Evolutionary conservation across 2,797 vertebrate genomes (phyloP).

Genomic region (Peromyscus melanophrys): DNA sequence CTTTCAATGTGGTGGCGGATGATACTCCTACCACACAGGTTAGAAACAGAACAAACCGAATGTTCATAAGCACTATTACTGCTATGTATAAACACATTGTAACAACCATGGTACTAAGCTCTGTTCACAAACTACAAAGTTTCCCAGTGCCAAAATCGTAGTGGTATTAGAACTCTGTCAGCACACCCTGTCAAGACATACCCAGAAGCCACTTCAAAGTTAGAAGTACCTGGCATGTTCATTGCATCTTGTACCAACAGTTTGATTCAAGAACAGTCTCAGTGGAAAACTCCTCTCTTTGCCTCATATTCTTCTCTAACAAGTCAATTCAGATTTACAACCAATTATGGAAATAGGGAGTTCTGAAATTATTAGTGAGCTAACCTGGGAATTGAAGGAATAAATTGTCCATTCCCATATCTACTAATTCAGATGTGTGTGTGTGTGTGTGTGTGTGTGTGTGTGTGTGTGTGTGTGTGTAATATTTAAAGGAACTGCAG

Average conservation of each 20-base stretch:
- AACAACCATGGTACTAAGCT: neutral
- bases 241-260: neutral
- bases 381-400: neutral
- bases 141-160: neutral
- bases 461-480: too few relatives aligned
- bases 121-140: neutral
- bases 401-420: neutral
- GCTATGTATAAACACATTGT: too few relatives aligned
- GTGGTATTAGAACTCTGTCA: neutral
- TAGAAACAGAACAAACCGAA: neutral
- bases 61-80: neutral
- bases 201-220: neutral
- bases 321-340: neutral
- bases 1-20: neutral
- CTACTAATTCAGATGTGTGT: neutral
- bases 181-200: neutral
- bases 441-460: too few relatives aligned
- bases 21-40: neutral
- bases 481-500: neutral
- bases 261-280: neutral
- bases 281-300: neutral
- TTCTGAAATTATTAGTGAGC: neutral
- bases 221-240: neutral
- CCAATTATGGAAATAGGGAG: neutral
- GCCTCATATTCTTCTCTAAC: neutral